A percentile compares a stretch with the other conserved stretches of the same genome.
Evolutionary conservation across 2,797 vertebrate genomes (phyloP).

Genomic region (Lerista edwardsae): DNA sequence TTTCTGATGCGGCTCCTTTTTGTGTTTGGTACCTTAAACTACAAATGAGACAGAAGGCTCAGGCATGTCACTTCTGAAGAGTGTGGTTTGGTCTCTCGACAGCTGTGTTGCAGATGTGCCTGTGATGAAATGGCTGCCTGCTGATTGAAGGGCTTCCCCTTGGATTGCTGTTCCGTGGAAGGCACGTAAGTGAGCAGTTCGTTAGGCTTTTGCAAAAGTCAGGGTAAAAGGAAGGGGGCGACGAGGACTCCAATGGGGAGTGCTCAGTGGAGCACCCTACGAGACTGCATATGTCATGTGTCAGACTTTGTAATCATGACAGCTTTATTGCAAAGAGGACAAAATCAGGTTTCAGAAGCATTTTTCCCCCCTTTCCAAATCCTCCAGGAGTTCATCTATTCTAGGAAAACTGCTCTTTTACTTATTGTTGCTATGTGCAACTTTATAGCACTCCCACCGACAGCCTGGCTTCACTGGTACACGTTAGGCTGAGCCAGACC

Average conservation of each 20-base stretch:
- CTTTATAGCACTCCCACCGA: not conserved
- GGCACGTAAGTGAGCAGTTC: not conserved
- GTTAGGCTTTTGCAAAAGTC: not conserved
- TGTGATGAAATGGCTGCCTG: fast-evolving
- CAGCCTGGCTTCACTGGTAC: not conserved
- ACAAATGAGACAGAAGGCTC: not conserved
- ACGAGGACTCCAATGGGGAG: not conserved
- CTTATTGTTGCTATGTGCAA: not conserved
- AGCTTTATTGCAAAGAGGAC: not conserved
- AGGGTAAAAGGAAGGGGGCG: not conserved
- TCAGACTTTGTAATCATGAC: not conserved
- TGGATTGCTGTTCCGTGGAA: not conserved
- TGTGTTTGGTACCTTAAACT: not conserved
- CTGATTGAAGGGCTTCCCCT: slow-evolving; percentile 12
- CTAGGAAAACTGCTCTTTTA: not conserved
- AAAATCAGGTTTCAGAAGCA: not conserved
- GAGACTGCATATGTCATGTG: fast-evolving
- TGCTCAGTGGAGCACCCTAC: not conserved
- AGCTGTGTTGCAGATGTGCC: fast-evolving
- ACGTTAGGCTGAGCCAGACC: no score
- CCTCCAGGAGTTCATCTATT: not conserved
- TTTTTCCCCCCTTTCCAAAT: not conserved
- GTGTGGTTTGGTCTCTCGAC: not conserved
- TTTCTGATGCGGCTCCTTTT: not conserved
- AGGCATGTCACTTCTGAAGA: not conserved